Evolutionary conservation across 2,888 invertebrate genomes (phyloP).

Genomic region (Actias luna): DNA sequence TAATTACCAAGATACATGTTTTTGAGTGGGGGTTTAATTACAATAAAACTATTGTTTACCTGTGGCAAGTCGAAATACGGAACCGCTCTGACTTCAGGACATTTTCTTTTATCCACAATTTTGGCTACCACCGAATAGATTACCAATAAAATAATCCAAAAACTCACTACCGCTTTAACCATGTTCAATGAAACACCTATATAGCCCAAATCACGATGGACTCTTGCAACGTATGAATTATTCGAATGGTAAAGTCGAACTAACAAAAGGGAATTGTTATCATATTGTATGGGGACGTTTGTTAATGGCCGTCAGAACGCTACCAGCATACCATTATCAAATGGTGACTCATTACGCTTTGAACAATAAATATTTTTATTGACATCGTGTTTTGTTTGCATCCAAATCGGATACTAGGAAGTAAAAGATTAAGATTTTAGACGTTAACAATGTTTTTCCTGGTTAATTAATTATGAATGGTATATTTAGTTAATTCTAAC

Average conservation of each 20-base stretch:
- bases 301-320: conserved; percentile 64
- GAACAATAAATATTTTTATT: conserved; percentile 37
- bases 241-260: conserved; percentile 56
- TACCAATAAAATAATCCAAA: conserved; percentile 40
- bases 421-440: conserved; percentile 1
- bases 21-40: not conserved
- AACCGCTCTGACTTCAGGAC: conserved; percentile 89
- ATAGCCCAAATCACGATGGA: not conserved
- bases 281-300: conserved; percentile 71
- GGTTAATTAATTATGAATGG: too few relatives aligned
- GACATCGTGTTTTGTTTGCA: conserved; percentile 29
- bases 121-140: conserved; percentile 41
- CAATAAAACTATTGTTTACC: conserved; percentile 62
- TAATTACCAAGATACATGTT: too few relatives aligned
- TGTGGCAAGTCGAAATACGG: conserved; percentile 89
- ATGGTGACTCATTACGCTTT: conserved; percentile 49
- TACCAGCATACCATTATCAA: conserved; percentile 71
- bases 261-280: conserved; percentile 76
- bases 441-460: not conserved
- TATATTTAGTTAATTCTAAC: too few relatives aligned
- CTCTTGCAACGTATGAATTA: conserved; percentile 51
- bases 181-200: conserved; percentile 24
- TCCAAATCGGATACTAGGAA: conserved; percentile 17
- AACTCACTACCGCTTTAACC: conserved; percentile 35
- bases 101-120: conserved; percentile 85